Conservation (phyloP, 2,888 invertebrate species). For the Troglohyphantes excavatus region DNA sequence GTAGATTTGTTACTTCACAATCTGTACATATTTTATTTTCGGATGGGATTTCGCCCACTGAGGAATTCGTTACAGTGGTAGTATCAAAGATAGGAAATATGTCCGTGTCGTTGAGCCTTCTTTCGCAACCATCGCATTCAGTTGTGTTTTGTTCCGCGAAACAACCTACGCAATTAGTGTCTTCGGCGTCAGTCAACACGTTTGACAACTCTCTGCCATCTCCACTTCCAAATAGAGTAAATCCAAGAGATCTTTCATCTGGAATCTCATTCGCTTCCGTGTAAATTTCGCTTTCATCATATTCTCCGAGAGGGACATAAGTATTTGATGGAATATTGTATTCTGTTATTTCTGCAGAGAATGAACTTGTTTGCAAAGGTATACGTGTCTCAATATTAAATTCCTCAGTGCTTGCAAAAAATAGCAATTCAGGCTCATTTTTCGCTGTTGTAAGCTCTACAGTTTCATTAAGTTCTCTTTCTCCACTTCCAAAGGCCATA, state of each 20-base stretch:
- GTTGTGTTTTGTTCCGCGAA: neutral
- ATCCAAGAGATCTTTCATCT: neutral
- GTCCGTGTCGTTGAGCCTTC: neutral
- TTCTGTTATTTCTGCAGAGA: neutral
- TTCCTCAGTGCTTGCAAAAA: neutral
- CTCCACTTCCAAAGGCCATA: neutral
- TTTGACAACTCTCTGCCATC: constrained; percentile 15
- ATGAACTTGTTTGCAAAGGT: neutral
- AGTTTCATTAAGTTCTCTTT: neutral
- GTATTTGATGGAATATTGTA: neutral
- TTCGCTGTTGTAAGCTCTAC: neutral
- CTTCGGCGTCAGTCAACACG: neutral
- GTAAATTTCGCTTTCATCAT: no score
- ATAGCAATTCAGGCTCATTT: neutral
- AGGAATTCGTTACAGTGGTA: no score
- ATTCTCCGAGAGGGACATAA: neutral
- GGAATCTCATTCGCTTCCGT: neutral
- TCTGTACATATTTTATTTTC: neutral
- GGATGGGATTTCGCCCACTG: neutral
- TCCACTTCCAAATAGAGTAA: constrained; percentile 25
- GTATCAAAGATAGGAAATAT: neutral
- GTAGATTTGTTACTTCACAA: neutral
- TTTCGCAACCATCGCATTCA: neutral
- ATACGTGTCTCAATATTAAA: neutral
- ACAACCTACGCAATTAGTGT: no score